Base-by-base conservation (phyloP, 2,113 vertebrate genomes). In the Rissa tridactyla region DNA sequence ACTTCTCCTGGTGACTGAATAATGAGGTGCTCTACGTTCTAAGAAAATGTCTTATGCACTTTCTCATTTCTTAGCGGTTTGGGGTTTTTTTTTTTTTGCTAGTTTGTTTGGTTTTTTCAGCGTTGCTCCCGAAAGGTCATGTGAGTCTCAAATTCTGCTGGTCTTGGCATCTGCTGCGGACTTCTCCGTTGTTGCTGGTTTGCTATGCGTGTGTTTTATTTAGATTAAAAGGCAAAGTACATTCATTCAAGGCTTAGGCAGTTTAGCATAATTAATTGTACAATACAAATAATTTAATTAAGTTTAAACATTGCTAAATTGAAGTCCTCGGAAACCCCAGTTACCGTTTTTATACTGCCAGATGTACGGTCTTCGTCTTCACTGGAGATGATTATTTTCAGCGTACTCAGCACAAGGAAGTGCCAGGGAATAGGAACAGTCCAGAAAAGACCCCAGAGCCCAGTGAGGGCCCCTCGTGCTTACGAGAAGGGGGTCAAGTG, bases 211-310 rank as follows among this genome's bases (percentile, higher is more conserved):
- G 70, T 91, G 86, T 82, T 95, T 96, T 94, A 27, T 91, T 96
- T 88, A 93, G 91, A 95, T 94, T 95, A 97, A 94, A 96, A 89
- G 64, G 89, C 75, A 86, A 88, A 95, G 68, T 60, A 82, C 68
- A 47, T 82, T 76, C 64, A 88, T 94, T 80, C 54, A 80, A 64
- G 86, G 78, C 91, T 95, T 94, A 95, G 89, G 58, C 84, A 92
- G 62, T 94, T 96, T 96, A 88, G 85, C 84, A 86, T 97, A 94
- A 96, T 96, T 96, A 96, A 95, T 93, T 94, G 90, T 68, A 68
- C 62, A 91, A 85, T 91, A 64, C 60, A 86, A 91, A 95, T 95
- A 91, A 92, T 80, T 96, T 62, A 92, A 95, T 94, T 82, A 90
- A 91, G 54, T 88, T 95, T 79, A 83, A 92, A 92, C 78, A 47